Conservation (phyloP, 2,888 invertebrate species). For the Teleiodes luculella region DNA sequence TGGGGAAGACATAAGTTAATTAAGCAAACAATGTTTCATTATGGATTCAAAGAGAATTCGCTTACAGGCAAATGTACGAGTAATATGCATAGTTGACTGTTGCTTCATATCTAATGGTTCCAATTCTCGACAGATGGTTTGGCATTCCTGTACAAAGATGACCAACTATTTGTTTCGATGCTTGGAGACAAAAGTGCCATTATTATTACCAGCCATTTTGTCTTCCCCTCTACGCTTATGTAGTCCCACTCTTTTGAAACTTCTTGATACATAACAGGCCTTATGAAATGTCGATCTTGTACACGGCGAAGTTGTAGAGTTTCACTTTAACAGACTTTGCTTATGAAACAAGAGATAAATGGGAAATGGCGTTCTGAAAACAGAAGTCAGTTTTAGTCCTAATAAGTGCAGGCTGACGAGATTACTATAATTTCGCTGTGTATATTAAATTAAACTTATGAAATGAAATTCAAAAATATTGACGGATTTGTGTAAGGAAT, state of each 20-base stretch:
- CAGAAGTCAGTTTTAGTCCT: too few species aligned
- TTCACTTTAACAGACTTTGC: too few species aligned
- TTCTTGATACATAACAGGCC: background rate
- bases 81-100: too few species aligned
- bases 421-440: background rate
- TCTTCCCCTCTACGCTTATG: conserved; percentile 4
- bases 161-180: background rate
- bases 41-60: background rate
- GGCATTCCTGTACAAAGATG: too few species aligned
- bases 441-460: conserved; percentile 12
- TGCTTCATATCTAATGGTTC: too few species aligned
- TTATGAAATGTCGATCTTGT: background rate
- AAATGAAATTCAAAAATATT: conserved; percentile 45
- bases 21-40: background rate
- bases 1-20: background rate
- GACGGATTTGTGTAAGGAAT: conserved; percentile 46
- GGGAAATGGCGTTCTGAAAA: too few species aligned
- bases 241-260: background rate
- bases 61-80: too few species aligned
- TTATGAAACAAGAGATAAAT: too few species aligned
- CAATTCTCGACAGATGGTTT: too few species aligned
- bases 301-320: background rate
- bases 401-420: too few species aligned
- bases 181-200: background rate
- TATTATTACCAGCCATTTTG: background rate